Evolutionary conservation across 2,113 vertebrate species (phyloP).

Genomic region (Cariama cristata): DNA sequence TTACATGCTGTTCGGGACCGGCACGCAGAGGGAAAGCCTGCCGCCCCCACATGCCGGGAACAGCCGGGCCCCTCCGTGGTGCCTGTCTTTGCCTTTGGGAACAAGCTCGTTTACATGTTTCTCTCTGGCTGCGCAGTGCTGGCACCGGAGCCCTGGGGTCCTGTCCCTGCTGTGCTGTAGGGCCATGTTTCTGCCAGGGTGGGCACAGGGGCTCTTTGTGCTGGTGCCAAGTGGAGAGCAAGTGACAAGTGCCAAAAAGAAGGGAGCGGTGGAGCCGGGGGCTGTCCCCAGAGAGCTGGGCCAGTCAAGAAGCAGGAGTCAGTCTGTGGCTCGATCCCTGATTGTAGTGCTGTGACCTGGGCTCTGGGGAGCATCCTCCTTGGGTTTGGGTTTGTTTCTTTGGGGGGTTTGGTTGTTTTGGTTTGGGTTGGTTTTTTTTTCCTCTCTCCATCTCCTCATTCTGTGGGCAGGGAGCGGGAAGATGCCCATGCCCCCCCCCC

Average conservation of each 20-base stretch:
- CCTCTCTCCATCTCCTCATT: not conserved
- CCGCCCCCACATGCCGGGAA: not conserved
- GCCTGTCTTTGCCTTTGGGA: slow-evolving; percentile 6
- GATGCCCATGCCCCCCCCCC: not conserved
- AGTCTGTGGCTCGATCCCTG: not conserved
- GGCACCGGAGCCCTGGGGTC: not conserved
- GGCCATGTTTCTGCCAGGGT: not conserved
- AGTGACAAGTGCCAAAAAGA: slow-evolving; percentile 66
- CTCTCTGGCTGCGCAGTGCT: not conserved
- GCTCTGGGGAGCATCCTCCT: slow-evolving; percentile 46
- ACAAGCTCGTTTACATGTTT: slow-evolving; percentile 51
- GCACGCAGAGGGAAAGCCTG: not conserved
- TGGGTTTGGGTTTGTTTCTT: slow-evolving; percentile 16
- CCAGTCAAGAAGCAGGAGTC: not conserved
- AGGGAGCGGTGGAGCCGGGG: not conserved
- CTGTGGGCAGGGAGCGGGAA: slow-evolving; percentile 32
- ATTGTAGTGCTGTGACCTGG: slow-evolving; percentile 48
- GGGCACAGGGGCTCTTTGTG: not conserved
- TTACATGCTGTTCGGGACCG: not conserved
- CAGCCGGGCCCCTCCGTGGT: not conserved
- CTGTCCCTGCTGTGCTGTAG: not conserved
- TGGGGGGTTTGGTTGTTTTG: not conserved
- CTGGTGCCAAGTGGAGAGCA: slow-evolving; percentile 29
- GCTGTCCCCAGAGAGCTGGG: not conserved
- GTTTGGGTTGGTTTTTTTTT: not conserved